Conservation (phyloP, 2,113 vertebrate species). For the Xenopus laevis region DNA sequence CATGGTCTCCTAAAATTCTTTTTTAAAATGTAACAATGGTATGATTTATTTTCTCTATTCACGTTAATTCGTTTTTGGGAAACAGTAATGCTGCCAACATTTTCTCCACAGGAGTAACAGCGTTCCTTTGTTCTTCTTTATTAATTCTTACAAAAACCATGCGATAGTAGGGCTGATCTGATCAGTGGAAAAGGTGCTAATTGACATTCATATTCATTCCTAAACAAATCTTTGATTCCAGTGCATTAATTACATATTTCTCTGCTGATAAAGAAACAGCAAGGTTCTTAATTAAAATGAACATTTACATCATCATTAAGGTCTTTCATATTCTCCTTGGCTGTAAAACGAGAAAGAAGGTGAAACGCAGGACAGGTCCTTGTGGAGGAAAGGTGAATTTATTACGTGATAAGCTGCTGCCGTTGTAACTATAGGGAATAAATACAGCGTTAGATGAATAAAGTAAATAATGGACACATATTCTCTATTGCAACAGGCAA, state of each 20-base stretch:
- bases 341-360: slow-evolving; percentile 30
- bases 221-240: slow-evolving; percentile 26
- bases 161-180: slow-evolving; percentile 19
- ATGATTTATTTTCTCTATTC: too few relatives aligned
- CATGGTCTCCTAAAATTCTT: too few relatives aligned
- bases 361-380: slow-evolving; percentile 37
- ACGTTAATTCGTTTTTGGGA: too few relatives aligned
- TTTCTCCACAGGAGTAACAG: slow-evolving; percentile 12
- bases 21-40: too few relatives aligned
- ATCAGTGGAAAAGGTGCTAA: slow-evolving; percentile 27
- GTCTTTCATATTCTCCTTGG: slow-evolving; percentile 34
- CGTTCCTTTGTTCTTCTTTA: slow-evolving; percentile 11
- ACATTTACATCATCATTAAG: slow-evolving; percentile 35
- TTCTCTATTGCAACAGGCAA: slow-evolving; percentile 2
- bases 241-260: slow-evolving; percentile 34
- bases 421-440: not conserved
- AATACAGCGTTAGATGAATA: not conserved
- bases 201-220: slow-evolving; percentile 9
- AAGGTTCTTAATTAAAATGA: slow-evolving; percentile 41
- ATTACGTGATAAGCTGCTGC: slow-evolving; percentile 1
- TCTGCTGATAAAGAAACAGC: slow-evolving; percentile 24
- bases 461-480: slow-evolving; percentile 24
- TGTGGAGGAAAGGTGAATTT: slow-evolving; percentile 7
- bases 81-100: not conserved
- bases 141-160: not conserved